Evolutionary conservation across 2,113 vertebrate genomes (phyloP).

Genomic region (Stictonetta naevosa): DNA sequence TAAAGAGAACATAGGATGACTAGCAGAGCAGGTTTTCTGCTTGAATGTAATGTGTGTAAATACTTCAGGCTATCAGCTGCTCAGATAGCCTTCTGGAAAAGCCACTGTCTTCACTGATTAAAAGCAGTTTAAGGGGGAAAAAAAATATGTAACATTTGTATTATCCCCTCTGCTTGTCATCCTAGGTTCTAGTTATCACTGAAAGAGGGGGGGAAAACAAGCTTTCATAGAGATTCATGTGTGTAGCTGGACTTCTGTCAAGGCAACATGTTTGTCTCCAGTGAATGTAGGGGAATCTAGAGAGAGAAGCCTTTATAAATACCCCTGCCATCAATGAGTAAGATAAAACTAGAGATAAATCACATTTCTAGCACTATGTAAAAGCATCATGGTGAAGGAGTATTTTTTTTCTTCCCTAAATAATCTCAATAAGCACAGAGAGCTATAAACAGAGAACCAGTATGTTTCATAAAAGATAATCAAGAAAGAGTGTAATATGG

Average conservation of each 20-base stretch:
- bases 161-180: not conserved
- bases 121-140: not conserved
- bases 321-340: not conserved
- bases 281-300: not conserved
- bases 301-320: not conserved
- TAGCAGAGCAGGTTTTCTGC: slow-evolving; percentile 31
- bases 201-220: not conserved
- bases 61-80: slow-evolving; percentile 16
- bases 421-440: not conserved
- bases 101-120: slow-evolving; percentile 20
- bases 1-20: not conserved
- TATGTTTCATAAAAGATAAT: not conserved
- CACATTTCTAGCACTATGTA: not conserved
- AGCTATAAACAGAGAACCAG: not conserved
- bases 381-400: not conserved
- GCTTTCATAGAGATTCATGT: not conserved
- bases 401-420: not conserved
- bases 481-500: not conserved
- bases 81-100: slow-evolving; percentile 35
- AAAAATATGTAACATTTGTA: not conserved
- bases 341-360: not conserved
- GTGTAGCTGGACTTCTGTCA: not conserved
- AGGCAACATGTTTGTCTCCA: not conserved
- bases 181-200: not conserved
- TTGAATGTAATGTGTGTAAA: slow-evolving; percentile 24